A percentile compares a stretch with the other conserved stretches of the same genome.
phyloP scores from a whole-genome alignment of 2,113 vertebrate genomes.

The Channa maculata region DNA sequence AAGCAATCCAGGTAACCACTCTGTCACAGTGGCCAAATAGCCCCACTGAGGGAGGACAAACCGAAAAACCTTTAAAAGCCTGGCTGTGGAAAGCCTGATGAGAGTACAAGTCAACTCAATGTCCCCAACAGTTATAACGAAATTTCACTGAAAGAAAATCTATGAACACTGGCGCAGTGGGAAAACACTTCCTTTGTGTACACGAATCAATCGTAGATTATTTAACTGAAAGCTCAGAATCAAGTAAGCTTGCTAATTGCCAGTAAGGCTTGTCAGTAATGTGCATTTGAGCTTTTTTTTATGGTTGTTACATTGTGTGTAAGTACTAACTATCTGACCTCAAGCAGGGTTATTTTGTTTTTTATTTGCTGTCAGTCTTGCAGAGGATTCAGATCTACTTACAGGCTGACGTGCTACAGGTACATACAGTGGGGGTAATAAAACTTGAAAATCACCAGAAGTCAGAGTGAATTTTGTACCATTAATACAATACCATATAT shows the following conservation, averaged over 20 bases:
- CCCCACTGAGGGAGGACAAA: not conserved
- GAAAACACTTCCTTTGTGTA: not conserved
- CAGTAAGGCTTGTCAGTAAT: constrained; percentile 23
- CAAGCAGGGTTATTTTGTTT: constrained; percentile 4
- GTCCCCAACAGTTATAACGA: too few relatives aligned
- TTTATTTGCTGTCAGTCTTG: not conserved
- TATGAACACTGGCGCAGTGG: not conserved
- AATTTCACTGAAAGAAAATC: not conserved
- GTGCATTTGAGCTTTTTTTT: constrained; percentile 31
- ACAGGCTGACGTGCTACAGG: too few relatives aligned
- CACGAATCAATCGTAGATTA: not conserved
- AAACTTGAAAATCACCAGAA: not conserved
- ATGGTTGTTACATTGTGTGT: constrained; percentile 22
- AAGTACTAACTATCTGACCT: constrained; percentile 6
- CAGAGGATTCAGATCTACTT: not conserved
- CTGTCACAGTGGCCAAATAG: not conserved
- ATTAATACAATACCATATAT: too few relatives aligned
- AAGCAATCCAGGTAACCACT: not conserved
- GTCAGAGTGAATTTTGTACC: not conserved
- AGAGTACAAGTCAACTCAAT: too few relatives aligned
- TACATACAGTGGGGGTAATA: not conserved
- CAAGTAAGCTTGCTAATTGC: constrained; percentile 19
- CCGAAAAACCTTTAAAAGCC: not conserved
- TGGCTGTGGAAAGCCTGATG: too few relatives aligned
- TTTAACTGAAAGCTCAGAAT: constrained; percentile 14